These are phyloP conservation scores for Papilio aristodemus DNA, from an alignment of 1,140 invertebrate genomes.

Conservation along the genomic window DNA sequence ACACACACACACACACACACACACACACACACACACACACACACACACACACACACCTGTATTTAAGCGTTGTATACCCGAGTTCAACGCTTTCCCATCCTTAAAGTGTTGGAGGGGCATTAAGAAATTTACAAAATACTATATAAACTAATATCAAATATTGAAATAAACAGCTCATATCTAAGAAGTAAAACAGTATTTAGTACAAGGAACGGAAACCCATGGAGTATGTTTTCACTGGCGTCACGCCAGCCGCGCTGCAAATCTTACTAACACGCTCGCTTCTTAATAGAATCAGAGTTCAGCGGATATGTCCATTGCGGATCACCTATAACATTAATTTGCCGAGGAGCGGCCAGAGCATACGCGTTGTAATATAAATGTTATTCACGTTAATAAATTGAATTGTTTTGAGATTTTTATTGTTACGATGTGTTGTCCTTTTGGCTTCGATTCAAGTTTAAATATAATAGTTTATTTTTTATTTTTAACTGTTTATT, in stretches of 20 bases:
- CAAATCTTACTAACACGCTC: slow-evolving; percentile 14
- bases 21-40: no score
- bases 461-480: neutral
- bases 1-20: no score
- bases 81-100: no score
- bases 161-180: neutral
- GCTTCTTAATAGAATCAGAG: neutral
- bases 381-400: slow-evolving; percentile 1
- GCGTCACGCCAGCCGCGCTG: neutral
- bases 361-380: neutral
- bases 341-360: neutral
- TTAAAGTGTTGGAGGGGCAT: no score
- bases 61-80: no score
- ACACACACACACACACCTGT: no score
- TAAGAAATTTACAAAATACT: no score
- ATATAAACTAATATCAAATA: neutral
- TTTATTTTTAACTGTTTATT: neutral
- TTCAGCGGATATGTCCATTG: neutral
- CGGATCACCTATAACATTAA: neutral
- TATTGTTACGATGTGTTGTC: neutral
- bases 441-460: neutral
- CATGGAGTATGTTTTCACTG: slow-evolving; percentile 4
- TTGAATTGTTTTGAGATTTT: slow-evolving; percentile 9
- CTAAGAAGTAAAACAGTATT: slow-evolving; percentile 3
- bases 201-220: neutral